A percentile compares a stretch with the other conserved stretches of the same genome.
phyloP scores from a whole-genome alignment of 1,140 invertebrate species.

The Drosophila ohnishii region DNA sequence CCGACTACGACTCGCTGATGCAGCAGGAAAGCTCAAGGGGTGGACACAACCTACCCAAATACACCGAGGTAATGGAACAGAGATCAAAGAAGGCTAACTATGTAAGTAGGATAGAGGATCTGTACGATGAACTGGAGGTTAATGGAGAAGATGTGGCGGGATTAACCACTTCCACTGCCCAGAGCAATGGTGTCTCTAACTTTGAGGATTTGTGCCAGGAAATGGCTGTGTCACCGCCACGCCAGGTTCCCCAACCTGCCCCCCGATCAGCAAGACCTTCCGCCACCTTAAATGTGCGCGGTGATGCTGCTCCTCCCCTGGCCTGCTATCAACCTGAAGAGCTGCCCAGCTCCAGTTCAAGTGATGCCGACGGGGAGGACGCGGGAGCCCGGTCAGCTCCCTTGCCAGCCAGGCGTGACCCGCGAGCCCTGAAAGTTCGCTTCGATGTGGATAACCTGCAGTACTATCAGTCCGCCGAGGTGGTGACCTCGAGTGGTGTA shows the following conservation, averaged over 20 bases:
- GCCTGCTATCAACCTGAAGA: slow-evolving; percentile 60
- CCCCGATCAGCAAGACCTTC: slow-evolving; percentile 45
- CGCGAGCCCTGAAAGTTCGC: slow-evolving; percentile 57
- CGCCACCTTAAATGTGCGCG: slow-evolving; percentile 56
- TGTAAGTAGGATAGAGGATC: slow-evolving; percentile 65
- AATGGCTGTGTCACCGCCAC: slow-evolving; percentile 33
- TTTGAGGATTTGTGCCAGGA: slow-evolving; percentile 66
- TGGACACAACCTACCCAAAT: slow-evolving; percentile 52
- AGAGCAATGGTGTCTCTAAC: slow-evolving; percentile 21
- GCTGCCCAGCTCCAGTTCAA: slow-evolving; percentile 59
- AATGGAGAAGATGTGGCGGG: slow-evolving; percentile 5
- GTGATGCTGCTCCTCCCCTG: slow-evolving; percentile 49
- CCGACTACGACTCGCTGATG: slow-evolving; percentile 72
- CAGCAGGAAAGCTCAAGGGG: slow-evolving; percentile 40
- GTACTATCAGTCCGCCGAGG: slow-evolving; percentile 73
- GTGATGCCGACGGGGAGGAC: slow-evolving; percentile 48
- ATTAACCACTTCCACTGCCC: not conserved
- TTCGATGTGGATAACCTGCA: slow-evolving; percentile 74
- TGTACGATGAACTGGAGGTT: slow-evolving; percentile 55
- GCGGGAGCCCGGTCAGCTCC: slow-evolving; percentile 26
- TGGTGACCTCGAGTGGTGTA: slow-evolving; percentile 57
- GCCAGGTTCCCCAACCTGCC: slow-evolving; percentile 51
- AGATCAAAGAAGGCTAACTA: slow-evolving; percentile 28
- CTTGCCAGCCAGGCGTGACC: slow-evolving; percentile 49
- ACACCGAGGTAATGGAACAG: slow-evolving; percentile 50